Evolutionary conservation across 2,888 invertebrate species (phyloP).

Genomic region (Drosophila histrio): DNA sequence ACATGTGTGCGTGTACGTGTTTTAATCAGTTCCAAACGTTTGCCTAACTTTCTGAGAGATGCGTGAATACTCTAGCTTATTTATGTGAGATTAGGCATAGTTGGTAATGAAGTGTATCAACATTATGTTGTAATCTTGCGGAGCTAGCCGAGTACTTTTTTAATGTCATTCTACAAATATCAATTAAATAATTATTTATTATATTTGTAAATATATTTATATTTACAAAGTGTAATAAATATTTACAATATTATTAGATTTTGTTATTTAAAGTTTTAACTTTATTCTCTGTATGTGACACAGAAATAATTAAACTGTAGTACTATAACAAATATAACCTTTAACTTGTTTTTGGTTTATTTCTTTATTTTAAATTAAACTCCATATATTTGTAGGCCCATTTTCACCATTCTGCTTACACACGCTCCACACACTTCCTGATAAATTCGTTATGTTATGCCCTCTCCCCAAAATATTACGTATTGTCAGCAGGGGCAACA

Average conservation of each 20-base stretch:
- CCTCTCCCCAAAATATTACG: background rate
- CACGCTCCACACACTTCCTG: background rate
- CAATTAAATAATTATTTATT: no score
- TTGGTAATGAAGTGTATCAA: background rate
- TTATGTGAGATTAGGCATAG: background rate
- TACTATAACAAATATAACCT: no score
- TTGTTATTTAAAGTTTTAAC: background rate
- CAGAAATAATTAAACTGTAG: no score
- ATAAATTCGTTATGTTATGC: background rate
- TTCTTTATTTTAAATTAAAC: background rate
- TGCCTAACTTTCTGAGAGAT: background rate
- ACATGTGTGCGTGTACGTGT: background rate
- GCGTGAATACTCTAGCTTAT: background rate
- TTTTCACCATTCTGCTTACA: background rate
- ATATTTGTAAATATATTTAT: no score
- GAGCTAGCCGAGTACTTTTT: no score
- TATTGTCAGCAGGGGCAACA: conserved; percentile 8
- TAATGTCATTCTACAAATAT: no score
- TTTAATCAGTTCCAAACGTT: background rate
- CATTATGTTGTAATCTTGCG: background rate
- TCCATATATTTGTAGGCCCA: background rate
- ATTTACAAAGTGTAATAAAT: no score
- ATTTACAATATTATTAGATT: no score
- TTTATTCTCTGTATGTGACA: background rate
- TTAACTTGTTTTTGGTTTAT: no score